Percentiles rank a stretch among this genome's conserved stretches.
Conservation (phyloP, 2,888 invertebrate species). For the Acanthopleura granulata region DNA sequence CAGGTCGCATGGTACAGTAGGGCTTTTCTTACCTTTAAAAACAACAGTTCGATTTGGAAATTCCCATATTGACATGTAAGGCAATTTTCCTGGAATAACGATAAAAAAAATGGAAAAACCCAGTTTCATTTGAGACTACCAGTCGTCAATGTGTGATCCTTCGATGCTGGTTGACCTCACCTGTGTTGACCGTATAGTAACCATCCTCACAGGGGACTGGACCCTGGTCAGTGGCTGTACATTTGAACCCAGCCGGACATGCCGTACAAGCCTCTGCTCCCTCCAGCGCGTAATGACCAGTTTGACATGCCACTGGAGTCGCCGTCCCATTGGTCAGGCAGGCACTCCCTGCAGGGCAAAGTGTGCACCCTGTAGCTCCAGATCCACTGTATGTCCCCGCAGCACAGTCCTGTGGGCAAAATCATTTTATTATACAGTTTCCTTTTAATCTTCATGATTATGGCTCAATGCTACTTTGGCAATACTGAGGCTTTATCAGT, state of each 20-base stretch:
- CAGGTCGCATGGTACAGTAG: no score
- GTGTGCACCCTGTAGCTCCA: slow-evolving; percentile 49
- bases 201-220: slow-evolving; percentile 44
- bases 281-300: slow-evolving; percentile 51
- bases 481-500: no score
- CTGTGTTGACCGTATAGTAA: slow-evolving; percentile 45
- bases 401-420: slow-evolving; percentile 40
- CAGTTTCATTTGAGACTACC: no score
- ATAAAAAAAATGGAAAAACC: no score
- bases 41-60: no score
- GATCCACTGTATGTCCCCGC: slow-evolving; percentile 47
- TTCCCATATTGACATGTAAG: no score
- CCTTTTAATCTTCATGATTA: no score
- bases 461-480: no score
- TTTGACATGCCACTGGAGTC: slow-evolving; percentile 46
- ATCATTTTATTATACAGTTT: background rate
- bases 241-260: slow-evolving; percentile 55
- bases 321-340: slow-evolving; percentile 49
- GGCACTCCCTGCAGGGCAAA: slow-evolving; percentile 56
- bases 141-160: no score
- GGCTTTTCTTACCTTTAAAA: no score
- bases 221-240: slow-evolving; percentile 32
- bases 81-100: no score
- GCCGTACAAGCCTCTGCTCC: slow-evolving; percentile 48
- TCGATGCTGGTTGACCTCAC: slow-evolving; percentile 26